phyloP scores from a whole-genome alignment of 2,888 invertebrate species.

The Ectropis crepuscularia region DNA sequence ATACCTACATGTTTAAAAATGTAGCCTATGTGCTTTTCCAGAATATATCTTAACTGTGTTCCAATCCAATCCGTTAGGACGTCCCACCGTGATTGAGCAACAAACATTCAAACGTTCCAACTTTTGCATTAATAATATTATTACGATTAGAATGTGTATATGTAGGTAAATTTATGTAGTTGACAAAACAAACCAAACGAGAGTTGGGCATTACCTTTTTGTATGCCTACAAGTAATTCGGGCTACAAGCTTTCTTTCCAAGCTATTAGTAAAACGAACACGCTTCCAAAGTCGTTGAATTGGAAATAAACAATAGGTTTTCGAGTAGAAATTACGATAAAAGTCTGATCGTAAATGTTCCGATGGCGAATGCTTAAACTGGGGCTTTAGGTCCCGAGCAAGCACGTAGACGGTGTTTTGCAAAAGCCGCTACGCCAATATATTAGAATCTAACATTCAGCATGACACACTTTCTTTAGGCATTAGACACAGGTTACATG shows the following conservation, averaged over 20 bases:
- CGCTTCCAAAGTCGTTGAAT: slow-evolving; percentile 29
- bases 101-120: no score
- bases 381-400: slow-evolving; percentile 15
- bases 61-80: no score
- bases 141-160: no score
- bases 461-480: neutral
- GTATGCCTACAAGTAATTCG: slow-evolving; percentile 19
- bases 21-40: no score
- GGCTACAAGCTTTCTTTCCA: slow-evolving; percentile 24
- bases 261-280: slow-evolving; percentile 35
- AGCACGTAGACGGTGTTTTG: slow-evolving; percentile 10
- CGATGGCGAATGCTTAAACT: slow-evolving; percentile 20
- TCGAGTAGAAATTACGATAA: slow-evolving; percentile 33
- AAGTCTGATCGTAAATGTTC: slow-evolving; percentile 29
- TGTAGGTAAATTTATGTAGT: neutral
- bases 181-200: slow-evolving; percentile 7
- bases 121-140: no score
- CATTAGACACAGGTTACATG: neutral
- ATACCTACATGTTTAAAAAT: no score
- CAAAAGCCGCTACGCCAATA: slow-evolving; percentile 9
- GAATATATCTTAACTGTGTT: no score
- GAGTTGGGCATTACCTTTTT: slow-evolving; percentile 11
- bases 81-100: no score
- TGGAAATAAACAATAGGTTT: slow-evolving; percentile 36
- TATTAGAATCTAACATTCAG: slow-evolving; percentile 12